phyloP scores from a whole-genome alignment of 2,888 invertebrate genomes.

The Eumacrocentrus americanus region DNA sequence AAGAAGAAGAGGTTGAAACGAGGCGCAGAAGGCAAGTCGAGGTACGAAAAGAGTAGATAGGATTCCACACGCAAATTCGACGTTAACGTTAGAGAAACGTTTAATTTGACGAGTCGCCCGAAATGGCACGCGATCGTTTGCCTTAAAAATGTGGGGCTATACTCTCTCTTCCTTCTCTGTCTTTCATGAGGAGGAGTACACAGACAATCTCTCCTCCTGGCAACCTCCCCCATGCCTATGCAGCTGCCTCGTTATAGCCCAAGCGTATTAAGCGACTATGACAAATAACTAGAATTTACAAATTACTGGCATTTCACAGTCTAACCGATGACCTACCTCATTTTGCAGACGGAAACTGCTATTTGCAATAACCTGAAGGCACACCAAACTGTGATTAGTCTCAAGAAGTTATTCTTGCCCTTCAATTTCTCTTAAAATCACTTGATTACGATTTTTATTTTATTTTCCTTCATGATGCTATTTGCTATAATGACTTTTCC shows the following conservation, averaged over 20 bases:
- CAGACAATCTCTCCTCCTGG: neutral
- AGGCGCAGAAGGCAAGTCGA: constrained; percentile 11
- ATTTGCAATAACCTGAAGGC: neutral
- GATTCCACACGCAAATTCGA: constrained; percentile 55
- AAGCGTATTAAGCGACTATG: constrained; percentile 30
- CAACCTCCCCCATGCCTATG: constrained; percentile 15
- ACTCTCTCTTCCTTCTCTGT: constrained; percentile 7
- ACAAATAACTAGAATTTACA: constrained; percentile 40
- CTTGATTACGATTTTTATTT: neutral
- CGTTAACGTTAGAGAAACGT: constrained; percentile 55
- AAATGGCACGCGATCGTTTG: constrained; percentile 53
- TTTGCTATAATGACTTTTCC: neutral
- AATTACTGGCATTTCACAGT: constrained; percentile 38
- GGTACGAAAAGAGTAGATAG: constrained; percentile 34
- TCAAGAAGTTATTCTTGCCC: neutral
- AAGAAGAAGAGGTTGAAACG: constrained; percentile 15
- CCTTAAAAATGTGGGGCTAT: constrained; percentile 32
- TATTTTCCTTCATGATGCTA: neutral
- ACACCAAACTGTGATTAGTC: constrained; percentile 1
- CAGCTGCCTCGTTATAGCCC: constrained; percentile 31
- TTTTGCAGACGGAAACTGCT: constrained; percentile 1
- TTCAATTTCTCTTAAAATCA: neutral
- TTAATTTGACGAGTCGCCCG: constrained; percentile 52
- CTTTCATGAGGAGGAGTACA: neutral
- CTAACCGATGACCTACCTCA: constrained; percentile 28